Base-by-base conservation (phyloP, 2,113 vertebrate species). In the Sceloporus undulatus region DNA sequence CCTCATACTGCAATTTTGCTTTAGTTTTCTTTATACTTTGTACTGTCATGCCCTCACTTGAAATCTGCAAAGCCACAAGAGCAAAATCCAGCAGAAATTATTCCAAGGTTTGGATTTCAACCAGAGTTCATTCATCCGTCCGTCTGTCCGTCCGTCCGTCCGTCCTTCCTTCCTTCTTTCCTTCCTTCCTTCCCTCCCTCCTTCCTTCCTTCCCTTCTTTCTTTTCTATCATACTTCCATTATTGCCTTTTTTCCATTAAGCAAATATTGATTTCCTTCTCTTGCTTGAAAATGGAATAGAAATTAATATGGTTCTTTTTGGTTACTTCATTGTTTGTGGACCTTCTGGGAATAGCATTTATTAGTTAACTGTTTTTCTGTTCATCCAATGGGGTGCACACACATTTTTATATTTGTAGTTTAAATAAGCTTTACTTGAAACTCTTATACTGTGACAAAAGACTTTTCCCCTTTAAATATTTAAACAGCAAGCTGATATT, bases 221-320 rank as follows among this genome's bases (percentile, higher is more conserved):
- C 21, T 5, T 23, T 34, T 9, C 19, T 48, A 56, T 59, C 48
- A 21, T 82, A n/a, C 34, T 34, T 52, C 52, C 65, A 38, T 76
- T 74, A 75, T 85, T 89, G n/a, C 0, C 1, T 65, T 25, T 34
- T 94, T 95, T 92, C 93, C 93, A 95, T 95, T 94, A 95, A 94
- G 91, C 62, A 92, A 95, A 95, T 96, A 96, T 95, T 92, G 95
- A 95, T 96, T 95, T 94, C 89, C 11, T 87, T 91, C 82, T 14
- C 25, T 59, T 91, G 82, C 84, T 92, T 91, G 88, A 91, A 91
- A 94, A 90, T 78, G 81, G 88, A 90, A 90, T 90, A 87, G 90
- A 93, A 92, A 93, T 95, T 93, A 92, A 93, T 85, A 68, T 74
- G 80, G 48, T 66, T 90, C 48, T 85, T 93, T 93, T 90, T 90